Conservation (phyloP, 2,888 invertebrate genomes). For the Gonocerus acuteangulatus region DNA sequence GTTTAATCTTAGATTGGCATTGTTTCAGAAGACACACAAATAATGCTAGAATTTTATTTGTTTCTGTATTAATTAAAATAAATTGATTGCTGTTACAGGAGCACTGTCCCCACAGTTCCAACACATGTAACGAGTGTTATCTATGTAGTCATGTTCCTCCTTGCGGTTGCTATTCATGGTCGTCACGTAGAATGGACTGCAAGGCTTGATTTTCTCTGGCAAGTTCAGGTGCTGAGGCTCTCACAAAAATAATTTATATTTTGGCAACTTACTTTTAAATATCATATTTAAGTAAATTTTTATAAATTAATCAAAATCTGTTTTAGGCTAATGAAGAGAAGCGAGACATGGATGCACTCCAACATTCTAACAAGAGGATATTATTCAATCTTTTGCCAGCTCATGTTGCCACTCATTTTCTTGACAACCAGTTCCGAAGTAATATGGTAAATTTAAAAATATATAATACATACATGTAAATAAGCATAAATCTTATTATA, state of each 20-base stretch:
- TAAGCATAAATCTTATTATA: too few species aligned
- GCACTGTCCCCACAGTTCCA: conserved; percentile 71
- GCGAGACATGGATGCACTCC: conserved; percentile 85
- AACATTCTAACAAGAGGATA: conserved; percentile 79
- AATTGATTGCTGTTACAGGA: conserved; percentile 45
- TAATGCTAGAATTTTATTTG: too few species aligned
- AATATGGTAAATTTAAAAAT: conserved; percentile 61
- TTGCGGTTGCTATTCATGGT: conserved; percentile 76
- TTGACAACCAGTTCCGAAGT: conserved; percentile 79
- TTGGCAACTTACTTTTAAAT: background rate
- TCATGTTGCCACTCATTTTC: conserved; percentile 85
- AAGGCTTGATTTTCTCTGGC: conserved; percentile 72
- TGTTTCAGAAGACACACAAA: too few species aligned
- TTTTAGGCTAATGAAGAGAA: conserved; percentile 77
- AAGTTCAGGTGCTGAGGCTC: conserved; percentile 49
- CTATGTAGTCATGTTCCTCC: conserved; percentile 70
- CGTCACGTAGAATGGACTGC: conserved; percentile 78
- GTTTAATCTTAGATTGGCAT: too few species aligned
- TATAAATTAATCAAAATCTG: background rate
- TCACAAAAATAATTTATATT: background rate
- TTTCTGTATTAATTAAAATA: too few species aligned
- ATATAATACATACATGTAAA: too few species aligned
- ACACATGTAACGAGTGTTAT: conserved; percentile 69
- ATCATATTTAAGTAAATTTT: background rate
- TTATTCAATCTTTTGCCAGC: conserved; percentile 82